Evolutionary conservation across 2,113 vertebrate genomes (phyloP).

Genomic region (Axis porcinus): DNA sequence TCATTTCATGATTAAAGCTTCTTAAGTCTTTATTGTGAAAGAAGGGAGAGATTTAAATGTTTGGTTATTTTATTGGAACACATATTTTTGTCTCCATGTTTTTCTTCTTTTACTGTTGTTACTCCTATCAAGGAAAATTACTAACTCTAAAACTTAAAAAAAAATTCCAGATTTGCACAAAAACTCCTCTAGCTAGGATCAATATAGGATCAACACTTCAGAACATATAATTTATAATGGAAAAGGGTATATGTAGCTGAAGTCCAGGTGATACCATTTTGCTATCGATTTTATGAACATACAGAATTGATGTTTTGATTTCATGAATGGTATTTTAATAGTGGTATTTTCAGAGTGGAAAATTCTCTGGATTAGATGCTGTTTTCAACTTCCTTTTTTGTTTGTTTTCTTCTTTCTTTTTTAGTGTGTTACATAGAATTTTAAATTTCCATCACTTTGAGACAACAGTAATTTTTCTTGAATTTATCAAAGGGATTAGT

Average conservation of each 20-base stretch:
- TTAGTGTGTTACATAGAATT: not conserved
- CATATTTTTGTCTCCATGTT: not conserved
- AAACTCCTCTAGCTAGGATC: not conserved
- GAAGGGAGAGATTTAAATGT: not conserved
- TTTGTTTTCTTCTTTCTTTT: not conserved
- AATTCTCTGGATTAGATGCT: not conserved
- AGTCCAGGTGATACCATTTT: not conserved
- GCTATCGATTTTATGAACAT: not conserved
- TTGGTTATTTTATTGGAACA: not conserved
- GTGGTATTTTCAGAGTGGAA: not conserved
- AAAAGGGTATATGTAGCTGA: not conserved
- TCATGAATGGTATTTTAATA: not conserved
- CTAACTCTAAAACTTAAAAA: slow-evolving; percentile 8
- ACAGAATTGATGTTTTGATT: slow-evolving; percentile 14
- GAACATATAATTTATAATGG: not conserved
- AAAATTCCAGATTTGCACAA: not conserved
- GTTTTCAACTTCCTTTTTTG: not conserved
- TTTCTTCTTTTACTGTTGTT: not conserved
- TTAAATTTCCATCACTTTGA: not conserved
- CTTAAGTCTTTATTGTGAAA: slow-evolving; percentile 37
- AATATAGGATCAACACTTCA: not conserved
- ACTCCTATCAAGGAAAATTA: not conserved
- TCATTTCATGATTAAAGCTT: slow-evolving; percentile 3
- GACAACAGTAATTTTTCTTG: not conserved
- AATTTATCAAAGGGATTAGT: not conserved